Evolutionary conservation across 2,888 invertebrate genomes (phyloP), one percentile per base, ranked within the genome.

Genomic region (Acleris sparsana): DNA sequence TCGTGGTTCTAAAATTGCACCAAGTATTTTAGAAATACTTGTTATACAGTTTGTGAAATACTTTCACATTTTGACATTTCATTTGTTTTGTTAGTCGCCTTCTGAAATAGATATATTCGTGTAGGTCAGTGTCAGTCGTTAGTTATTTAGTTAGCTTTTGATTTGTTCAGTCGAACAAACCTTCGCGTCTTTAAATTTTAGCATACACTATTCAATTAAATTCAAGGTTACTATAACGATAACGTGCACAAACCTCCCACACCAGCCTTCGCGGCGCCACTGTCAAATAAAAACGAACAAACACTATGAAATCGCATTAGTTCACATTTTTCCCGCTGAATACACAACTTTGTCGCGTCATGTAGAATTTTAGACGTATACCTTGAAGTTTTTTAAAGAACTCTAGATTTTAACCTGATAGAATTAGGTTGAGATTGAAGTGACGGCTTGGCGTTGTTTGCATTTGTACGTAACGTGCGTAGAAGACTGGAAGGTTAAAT

Each of bases 401-500:
- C 46, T 57, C 43, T 22, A 29, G 1, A 20, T 11, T 22, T 44
- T 56, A 61, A 11, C 18, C 13, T 20, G 5, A 3, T 4, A 11
- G 2, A 5, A n/a, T 56, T 46, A n/a, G 22, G 56, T 52, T 57
- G 9, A 18, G 9, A 46, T 52, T 66, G 51, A 51, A 33, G 13
- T 56, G 5, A 11, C 16, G 6, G n/a, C 44, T 5, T 52, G 5
- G 16, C 16, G 11, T 9, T 44, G 44, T 60, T 55, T 65, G 46
- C 51, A 16, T 56, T 33, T 56, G 29, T 22, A 56, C 56, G 52
- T 61, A 56, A 56, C 56, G 52, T 61, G 61, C 33, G 52, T 46
- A 52, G 56, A 66, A n/a, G n/a, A n/a, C n/a, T n/a, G n/a, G n/a
- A n/a, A 66, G 65, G 65, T 57, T 65, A 18, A 51, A 46, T 17